Base-by-base conservation (phyloP, 1,140 invertebrate genomes). In the Zaprionus ghesquierei region DNA sequence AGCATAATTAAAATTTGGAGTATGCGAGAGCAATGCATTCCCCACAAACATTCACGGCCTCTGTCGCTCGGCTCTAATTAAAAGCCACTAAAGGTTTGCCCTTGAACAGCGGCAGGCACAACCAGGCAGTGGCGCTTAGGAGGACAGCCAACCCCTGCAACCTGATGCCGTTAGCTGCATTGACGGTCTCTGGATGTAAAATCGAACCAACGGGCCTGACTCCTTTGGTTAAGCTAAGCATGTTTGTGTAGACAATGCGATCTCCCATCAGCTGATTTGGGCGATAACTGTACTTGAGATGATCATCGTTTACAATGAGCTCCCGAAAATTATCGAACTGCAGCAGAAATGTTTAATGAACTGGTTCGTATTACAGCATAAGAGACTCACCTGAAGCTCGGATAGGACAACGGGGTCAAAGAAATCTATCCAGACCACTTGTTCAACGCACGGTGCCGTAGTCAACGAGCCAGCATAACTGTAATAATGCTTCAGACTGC, bases 371-470 rank as follows among this genome's bases (percentile, higher is more conserved):
- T 41, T 1, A 41, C 1, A 65, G n/a, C 23, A 27, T 8, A 0
- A 9, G 10, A 22, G 4, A n/a, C 33, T 49, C 92, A 97, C 97
- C 95, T 98, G 97, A 53, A 94, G 92, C 68, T 95, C 94, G 0
- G 96, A 96, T 61, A 98, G 93, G 35, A 93, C 92, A n/a, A 96
- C 94, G 1, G 95, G 94, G 56, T 96, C 93, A 69, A 95, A 95
- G 77, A 97, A 97, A 79, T 98, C 95, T n/a, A 98, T 95, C 98
- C 98, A 99, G 1, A 95, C 96, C 3, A 98, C 97, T 5, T 96
- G 94, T 93, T 98, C 97, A 9, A 94, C 94, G 84, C 98, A 98
- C 0, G 97, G 97, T 2, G 98, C 98, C 2, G 97, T 98, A 0
- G 98, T 98, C 33, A 98, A 91, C 3, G 97, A 98, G 0, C 98